Evolutionary conservation across 2,888 invertebrate genomes (phyloP).

Genomic region (Drosophila picticornis): DNA sequence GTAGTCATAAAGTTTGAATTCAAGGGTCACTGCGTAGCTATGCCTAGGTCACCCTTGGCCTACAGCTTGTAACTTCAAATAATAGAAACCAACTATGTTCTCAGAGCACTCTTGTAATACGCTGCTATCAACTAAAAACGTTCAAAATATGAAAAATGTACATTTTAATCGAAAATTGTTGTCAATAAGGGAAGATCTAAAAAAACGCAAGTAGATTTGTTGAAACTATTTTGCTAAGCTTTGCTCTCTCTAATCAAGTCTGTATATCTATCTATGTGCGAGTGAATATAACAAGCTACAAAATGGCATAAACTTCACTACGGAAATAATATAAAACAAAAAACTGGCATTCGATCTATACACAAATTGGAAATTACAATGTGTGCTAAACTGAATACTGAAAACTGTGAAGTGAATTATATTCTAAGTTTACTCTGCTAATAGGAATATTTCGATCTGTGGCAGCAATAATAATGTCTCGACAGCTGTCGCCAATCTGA

Average conservation of each 20-base stretch:
- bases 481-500: background rate
- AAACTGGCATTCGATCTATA: background rate
- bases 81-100: no score
- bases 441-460: constrained; percentile 2
- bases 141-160: background rate
- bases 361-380: background rate
- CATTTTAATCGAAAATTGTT: background rate
- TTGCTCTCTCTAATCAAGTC: background rate
- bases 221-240: background rate
- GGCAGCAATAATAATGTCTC: background rate
- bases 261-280: background rate
- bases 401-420: background rate
- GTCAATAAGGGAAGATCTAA: background rate
- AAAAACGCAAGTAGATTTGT: background rate
- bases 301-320: background rate
- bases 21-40: no score
- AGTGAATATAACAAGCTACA: background rate
- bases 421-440: background rate
- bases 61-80: background rate
- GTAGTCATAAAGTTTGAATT: background rate
- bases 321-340: background rate
- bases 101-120: background rate
- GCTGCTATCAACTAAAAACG: background rate
- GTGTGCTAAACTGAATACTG: background rate
- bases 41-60: no score